Evolutionary conservation across 2,797 vertebrate genomes (phyloP).

Genomic region (Intellagama lesueurii): DNA sequence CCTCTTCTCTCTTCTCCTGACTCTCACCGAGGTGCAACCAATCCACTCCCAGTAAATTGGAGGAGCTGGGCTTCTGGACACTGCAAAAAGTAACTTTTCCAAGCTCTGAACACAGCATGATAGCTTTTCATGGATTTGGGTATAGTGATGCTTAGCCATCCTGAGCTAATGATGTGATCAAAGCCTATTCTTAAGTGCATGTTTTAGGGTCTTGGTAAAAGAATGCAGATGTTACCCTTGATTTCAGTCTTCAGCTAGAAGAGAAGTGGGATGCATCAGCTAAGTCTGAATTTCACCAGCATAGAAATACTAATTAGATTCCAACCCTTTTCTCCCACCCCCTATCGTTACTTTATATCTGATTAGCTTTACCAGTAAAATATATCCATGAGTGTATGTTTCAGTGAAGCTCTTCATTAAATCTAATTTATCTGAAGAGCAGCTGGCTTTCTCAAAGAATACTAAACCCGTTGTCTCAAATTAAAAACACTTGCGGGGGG

Average conservation of each 20-base stretch:
- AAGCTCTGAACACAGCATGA: background rate
- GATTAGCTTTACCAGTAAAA: background rate
- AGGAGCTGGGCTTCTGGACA: no score
- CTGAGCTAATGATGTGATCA: background rate
- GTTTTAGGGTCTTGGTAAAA: constrained; percentile 2
- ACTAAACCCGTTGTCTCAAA: background rate
- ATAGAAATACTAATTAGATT: background rate
- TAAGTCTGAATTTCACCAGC: background rate
- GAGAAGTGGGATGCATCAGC: background rate
- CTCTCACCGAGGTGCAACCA: no score
- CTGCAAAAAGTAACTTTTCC: no score
- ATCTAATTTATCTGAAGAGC: background rate
- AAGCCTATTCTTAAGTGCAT: constrained; percentile 7
- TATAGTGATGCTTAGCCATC: background rate
- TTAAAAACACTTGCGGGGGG: background rate
- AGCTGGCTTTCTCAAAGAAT: constrained; percentile 16
- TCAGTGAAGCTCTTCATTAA: background rate
- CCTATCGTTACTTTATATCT: background rate
- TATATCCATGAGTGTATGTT: background rate
- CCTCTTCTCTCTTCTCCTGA: no score
- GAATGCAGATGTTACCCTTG: constrained; percentile 1
- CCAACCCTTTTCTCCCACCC: background rate
- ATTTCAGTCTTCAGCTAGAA: constrained; percentile 2
- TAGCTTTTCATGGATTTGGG: background rate
- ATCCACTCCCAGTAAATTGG: no score